Evolutionary conservation across 2,797 vertebrate species (phyloP), one percentile per base, ranked within the genome.

Genomic region (Periparus ater): DNA sequence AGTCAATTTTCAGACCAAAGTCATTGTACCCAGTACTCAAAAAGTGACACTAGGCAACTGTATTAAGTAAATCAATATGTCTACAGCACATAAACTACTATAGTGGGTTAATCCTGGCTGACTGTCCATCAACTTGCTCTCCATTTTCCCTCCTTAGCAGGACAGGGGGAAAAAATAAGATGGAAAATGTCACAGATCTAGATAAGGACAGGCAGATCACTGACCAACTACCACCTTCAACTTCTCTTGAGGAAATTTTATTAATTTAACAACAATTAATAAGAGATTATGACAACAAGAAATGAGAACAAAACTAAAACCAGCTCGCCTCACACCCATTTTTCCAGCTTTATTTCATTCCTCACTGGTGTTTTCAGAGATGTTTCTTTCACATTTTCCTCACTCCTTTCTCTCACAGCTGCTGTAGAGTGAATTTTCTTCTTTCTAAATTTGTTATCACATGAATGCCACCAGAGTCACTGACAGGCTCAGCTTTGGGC

Each of bases 391-490:
- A 48, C 11, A 47, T 83, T 80, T 60, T 51, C 26, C 25, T 83
- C 32, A n/a, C 7, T 76, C 25, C 20, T 51, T 30, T n/a, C 11
- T 48, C 30, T 40, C 32, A 65, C 25, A 68, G 21, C 19, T 65
- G 36, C 38, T 62, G 22, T 20, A 45, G 11, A 21, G 19, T 19
- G 22, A 2, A 34, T 84, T 80, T 57, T 27, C 44, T 17, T 32
- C 17, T 44, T 84, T 62, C 34, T 38, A 74, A 73, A 84, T 19
- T 50, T 13, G 5, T 8, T 55, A 22, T 25, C 19, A 36, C 13
- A 57, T 50, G 54, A 60, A 34, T 18, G 5, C 6, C 40, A 72
- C 10, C 12, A 38, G 30, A 45, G 8, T 4, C 0, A 0, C 16
- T 14, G 19, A 51, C 1, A 3, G 27, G 36, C 32, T 92, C 26